A percentile compares a stretch with the other conserved stretches of the same genome.
Evolutionary conservation across 2,113 vertebrate genomes (phyloP).

Genomic region (Leptodactylus fuscus): DNA sequence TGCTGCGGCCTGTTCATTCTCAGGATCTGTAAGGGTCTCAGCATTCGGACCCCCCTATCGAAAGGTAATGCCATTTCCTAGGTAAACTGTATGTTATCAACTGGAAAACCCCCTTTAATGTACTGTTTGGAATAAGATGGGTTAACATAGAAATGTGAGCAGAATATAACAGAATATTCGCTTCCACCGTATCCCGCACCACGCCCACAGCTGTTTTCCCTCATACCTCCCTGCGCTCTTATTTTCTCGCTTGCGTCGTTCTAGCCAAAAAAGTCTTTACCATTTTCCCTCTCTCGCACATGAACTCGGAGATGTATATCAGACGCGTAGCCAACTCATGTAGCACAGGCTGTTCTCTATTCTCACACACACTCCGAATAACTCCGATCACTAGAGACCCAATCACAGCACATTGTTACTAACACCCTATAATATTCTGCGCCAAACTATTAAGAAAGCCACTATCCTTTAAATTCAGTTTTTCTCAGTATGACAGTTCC

Average conservation of each 20-base stretch:
- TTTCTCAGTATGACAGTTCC: too few relatives aligned
- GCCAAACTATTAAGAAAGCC: neutral
- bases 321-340: constrained; percentile 12
- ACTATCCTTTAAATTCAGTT: neutral
- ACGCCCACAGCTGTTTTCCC: constrained; percentile 48
- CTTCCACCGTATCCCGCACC: constrained; percentile 2
- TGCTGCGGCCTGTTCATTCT: too few relatives aligned
- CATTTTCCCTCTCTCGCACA: constrained; percentile 19
- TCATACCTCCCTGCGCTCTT: constrained; percentile 23
- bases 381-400: neutral
- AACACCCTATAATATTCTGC: neutral
- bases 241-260: constrained; percentile 22
- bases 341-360: constrained; percentile 27
- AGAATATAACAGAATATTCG: neutral
- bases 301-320: constrained; percentile 19
- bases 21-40: too few relatives aligned
- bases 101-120: too few relatives aligned
- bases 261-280: constrained; percentile 45
- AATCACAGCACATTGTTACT: neutral
- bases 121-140: neutral
- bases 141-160: neutral
- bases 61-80: too few relatives aligned
- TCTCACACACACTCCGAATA: constrained; percentile 2
- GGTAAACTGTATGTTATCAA: too few relatives aligned
- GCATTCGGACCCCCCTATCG: too few relatives aligned